Base-by-base conservation (phyloP, 1,140 invertebrate genomes). In the Idris sp. region DNA sequence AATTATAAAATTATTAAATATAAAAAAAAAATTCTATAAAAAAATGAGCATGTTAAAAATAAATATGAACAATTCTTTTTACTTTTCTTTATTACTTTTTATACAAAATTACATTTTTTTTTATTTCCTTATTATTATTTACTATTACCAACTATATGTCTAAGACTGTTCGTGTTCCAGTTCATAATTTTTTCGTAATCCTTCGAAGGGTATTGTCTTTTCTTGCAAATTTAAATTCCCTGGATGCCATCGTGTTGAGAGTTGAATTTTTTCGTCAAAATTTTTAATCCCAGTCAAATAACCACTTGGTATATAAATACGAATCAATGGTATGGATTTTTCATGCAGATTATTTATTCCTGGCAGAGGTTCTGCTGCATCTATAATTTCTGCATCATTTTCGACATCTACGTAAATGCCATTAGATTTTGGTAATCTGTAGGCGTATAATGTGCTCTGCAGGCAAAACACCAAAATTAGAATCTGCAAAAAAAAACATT, bases 321-420 rank as follows among this genome's bases (percentile, higher is more conserved):
- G 74, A 8, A 76, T 75, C 8, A 83, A 19, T 2, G 83, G 83
- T 7, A 84, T 44, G 0, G 65, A 71, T 43, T 85, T 85, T 44
- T 84, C 83, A 1, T 77, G 15, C 2, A 84, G 51, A 51, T 85
- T 85, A 2, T 65, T 68, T 8, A 49, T 68, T 26, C 82, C 82
- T 2, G 68, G 78, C 0, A 84, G 41, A 0, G 41, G 46, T 8
- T 62, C 43, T 1, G 61, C 73, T 0, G 77, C 77, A 0, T 77
- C 71, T 18, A 83, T 43, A n/a, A 79, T 44, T 58, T 81, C 71
- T 13, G 79, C 73, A 2, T 83, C 77, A 44, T 82, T 76, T 9
- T 77, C 71, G 4, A 75, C 19, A 13, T 78, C 77, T 25, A 68
- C 59, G 8, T 56, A 64, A 33, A 40, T 43, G n/a, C 43, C 58